A percentile compares a stretch with the other conserved stretches of the same genome.
Evolutionary conservation across 2,113 vertebrate genomes (phyloP).

Genomic region (Bothrops jararaca): DNA sequence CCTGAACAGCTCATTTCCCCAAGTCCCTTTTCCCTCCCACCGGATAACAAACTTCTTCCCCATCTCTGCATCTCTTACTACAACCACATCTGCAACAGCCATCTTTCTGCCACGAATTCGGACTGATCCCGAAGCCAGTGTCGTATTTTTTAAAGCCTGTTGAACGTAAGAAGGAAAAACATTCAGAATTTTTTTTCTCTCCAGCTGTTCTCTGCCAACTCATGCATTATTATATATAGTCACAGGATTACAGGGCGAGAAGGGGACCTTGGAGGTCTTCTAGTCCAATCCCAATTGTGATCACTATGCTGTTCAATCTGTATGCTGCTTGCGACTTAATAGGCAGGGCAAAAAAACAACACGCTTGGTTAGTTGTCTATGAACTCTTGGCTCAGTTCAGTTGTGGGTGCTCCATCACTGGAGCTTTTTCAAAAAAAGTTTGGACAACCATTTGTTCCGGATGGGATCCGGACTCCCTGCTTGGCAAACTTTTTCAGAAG

Average conservation of each 20-base stretch:
- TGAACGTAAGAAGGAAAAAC: background rate
- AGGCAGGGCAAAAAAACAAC: background rate
- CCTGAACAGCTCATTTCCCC: background rate
- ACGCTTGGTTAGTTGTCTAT: background rate
- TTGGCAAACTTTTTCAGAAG: background rate
- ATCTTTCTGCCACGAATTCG: background rate
- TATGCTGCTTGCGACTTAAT: background rate
- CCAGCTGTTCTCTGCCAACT: background rate
- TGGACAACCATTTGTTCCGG: background rate
- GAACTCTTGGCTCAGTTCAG: background rate
- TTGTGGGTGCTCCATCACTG: background rate
- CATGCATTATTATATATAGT: background rate
- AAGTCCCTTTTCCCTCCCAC: background rate
- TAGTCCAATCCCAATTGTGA: background rate
- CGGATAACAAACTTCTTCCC: background rate
- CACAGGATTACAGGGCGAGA: background rate
- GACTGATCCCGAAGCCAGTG: background rate
- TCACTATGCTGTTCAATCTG: background rate
- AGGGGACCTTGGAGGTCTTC: background rate
- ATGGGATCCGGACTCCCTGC: background rate
- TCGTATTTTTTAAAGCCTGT: background rate
- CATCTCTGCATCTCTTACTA: background rate
- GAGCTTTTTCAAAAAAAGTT: background rate
- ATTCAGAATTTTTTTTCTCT: background rate
- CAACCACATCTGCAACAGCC: conserved; percentile 6